Base-by-base conservation (phyloP, 1,140 invertebrate species). In the Euwallacea similis region DNA sequence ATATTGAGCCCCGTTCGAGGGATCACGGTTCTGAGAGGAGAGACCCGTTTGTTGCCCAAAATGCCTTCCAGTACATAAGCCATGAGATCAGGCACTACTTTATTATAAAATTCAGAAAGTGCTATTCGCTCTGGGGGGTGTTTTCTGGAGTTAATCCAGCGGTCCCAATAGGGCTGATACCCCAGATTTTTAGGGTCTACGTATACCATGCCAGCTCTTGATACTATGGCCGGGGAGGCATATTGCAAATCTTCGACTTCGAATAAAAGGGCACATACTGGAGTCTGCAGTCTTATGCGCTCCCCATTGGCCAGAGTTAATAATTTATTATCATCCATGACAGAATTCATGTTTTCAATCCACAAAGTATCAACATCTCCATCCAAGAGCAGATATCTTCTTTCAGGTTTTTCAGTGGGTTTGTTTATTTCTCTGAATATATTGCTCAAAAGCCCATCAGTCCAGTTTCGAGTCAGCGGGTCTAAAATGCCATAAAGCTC, bases 271-370 rank as follows among this genome's bases (percentile, higher is more conserved):
- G 91, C 89, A 80, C 94, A 96, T 76, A 87, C 85, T 72, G 93
- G 90, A 73, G 90, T 88, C 77, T 89, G 87, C 16, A 97, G 83
- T 54, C 92, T 86, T 21, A 97, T 95, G 66, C 94, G 84, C 79
- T 97, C 94, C 61, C 94, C 94, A 82, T 96, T 96, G 0, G 93
- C 93, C 70, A 97, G 83, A 0, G 94, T 96, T 54, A 97, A 80
- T 55, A 96, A 81, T 80, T 91, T 92, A 79, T 96, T 97, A 81
- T 97, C 94, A 79, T 97, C 95, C 94, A 97, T 96, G 7, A 97
- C 94, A 0, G 94, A 95, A 83, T 97, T 97, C 93, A 97, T 96
- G 82, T 96, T 96, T 83, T 96, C 94, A 73, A 97, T 94, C 94
- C 94, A 97, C 7, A 96, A 83, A 7, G 94, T 90, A 85, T 97